These are phyloP conservation scores for Synaphobranchus kaupii DNA, from an alignment of 2,797 vertebrate species.

Conservation along the genomic window DNA sequence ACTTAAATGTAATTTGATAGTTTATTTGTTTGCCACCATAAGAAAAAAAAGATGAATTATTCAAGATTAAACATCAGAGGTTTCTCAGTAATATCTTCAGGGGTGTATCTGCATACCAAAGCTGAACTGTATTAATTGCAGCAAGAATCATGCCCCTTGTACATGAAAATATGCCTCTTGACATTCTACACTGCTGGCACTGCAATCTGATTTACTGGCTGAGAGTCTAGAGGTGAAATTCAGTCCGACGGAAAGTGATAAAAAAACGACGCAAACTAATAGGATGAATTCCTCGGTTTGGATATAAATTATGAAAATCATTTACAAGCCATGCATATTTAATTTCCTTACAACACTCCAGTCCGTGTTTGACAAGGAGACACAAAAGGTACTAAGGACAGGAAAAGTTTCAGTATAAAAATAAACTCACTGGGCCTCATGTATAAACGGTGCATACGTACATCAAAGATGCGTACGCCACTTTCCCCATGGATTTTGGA, in stretches of 20 bases:
- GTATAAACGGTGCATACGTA: too few relatives aligned
- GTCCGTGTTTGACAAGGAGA: conserved; percentile 3
- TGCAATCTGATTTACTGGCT: background rate
- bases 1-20: conserved; percentile 21
- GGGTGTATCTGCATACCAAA: conserved; percentile 34
- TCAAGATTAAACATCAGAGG: conserved; percentile 28
- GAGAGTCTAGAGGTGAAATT: conserved; percentile 12
- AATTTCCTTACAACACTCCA: background rate
- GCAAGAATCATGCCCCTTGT: conserved; percentile 22
- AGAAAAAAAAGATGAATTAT: conserved; percentile 31
- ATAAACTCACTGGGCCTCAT: background rate
- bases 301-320: conserved; percentile 20
- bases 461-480: too few relatives aligned
- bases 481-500: too few relatives aligned
- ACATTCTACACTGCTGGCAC: conserved; percentile 15
- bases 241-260: background rate
- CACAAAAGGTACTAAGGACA: background rate
- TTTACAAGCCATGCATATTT: conserved; percentile 12
- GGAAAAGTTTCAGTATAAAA: background rate
- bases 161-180: conserved; percentile 22
- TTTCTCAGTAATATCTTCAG: conserved; percentile 36
- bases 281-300: background rate
- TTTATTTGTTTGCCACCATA: conserved; percentile 20
- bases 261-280: background rate
- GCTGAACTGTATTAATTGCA: conserved; percentile 29